Base-by-base conservation (phyloP, 2,113 vertebrate species). In the Aphyosemion australe region DNA sequence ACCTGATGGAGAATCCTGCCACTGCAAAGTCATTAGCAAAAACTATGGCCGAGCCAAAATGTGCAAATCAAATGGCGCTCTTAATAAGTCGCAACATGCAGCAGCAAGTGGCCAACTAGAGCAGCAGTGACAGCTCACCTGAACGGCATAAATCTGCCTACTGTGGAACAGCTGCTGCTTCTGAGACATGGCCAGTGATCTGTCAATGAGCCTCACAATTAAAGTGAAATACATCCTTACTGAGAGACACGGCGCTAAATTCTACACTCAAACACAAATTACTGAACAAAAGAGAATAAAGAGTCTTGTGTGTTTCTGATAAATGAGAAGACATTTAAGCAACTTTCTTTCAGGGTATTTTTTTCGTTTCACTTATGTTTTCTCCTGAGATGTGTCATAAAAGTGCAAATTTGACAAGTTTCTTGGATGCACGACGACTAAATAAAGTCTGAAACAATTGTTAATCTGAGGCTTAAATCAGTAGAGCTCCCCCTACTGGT, bases 1-100 rank as follows among this genome's bases (percentile, higher is more conserved):
- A 65, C 37, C 65, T 76, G 74, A 55, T 43, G 45, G 68, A 65
- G 49, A 49, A 71, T 56, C 32, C 59, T 69, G 80, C 84, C 69
- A 77, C 51, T 69, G 58, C 69, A 69, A 64, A 69, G 60, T 83
- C 79, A 76, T 87, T 86, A 89, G 61, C 65, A 69, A 63, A 46
- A 79, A 46, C 58, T 37, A 47, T 19, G 34, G 72, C 61, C 8
- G 12, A 6, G 4, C 46, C 62, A 61, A 72, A 69, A 59, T 70
- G 49, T 63, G 62, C 77, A 76, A 51, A 70, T 71, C 61, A 72
- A 79, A 78, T 31, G 18, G 55, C 54, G 63, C 62, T 71, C 61
- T 68, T 53, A 73, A 64, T 62, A 82, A 66, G 59, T 48, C 53
- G 26, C 51, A 65, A 65, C 10, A 12, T 60, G 64, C 68, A n/a